These are phyloP conservation scores for Nothoprocta pentlandii DNA, from an alignment of 2,113 vertebrate species.

Conservation along the genomic window DNA sequence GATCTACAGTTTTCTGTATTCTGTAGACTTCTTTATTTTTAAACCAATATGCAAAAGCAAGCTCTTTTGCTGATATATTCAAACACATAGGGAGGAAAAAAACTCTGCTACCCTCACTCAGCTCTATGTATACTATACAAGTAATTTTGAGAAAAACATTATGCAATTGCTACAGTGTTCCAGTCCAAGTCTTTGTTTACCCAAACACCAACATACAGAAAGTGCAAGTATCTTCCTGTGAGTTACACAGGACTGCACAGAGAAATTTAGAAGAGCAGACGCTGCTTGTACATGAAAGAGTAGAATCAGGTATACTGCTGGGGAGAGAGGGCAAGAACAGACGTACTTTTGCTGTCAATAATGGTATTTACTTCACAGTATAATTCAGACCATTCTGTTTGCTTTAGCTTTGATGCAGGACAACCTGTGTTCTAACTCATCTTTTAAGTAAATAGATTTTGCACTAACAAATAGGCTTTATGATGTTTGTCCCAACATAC, in stretches of 20 bases:
- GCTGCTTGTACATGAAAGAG: background rate
- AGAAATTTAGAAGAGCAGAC: background rate
- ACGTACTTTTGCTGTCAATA: background rate
- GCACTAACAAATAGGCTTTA: background rate
- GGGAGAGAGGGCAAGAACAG: background rate
- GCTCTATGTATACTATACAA: background rate
- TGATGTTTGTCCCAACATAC: background rate
- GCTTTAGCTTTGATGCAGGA: background rate
- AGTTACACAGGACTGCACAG: background rate
- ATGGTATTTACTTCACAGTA: background rate
- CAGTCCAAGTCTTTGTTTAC: background rate
- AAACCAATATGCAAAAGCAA: background rate
- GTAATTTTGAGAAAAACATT: background rate
- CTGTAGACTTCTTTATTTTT: background rate
- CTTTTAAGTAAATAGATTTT: background rate
- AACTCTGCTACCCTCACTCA: too few relatives aligned
- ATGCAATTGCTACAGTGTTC: background rate
- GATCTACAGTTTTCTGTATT: background rate
- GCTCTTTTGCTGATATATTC: background rate
- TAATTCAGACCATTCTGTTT: background rate
- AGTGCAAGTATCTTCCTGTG: background rate
- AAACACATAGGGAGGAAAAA: background rate
- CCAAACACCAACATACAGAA: background rate
- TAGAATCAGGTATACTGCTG: rapidly evolving
- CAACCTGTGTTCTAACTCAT: background rate